Evolutionary conservation across 2,888 invertebrate genomes (phyloP).

Genomic region (Campaea margaritaria): DNA sequence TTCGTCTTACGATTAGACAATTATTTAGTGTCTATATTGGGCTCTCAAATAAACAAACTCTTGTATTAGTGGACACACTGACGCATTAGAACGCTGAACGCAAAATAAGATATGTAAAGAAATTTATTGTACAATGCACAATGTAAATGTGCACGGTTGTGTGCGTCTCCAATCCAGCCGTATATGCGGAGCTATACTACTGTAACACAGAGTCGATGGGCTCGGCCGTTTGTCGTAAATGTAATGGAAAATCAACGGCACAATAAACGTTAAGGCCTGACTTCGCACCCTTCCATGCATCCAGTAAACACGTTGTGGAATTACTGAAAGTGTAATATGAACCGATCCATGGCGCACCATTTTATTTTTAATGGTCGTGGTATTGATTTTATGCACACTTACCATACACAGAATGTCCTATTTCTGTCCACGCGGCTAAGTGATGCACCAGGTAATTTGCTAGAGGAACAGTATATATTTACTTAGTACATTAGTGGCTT

Average conservation of each 20-base stretch:
- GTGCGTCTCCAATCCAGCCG: background rate
- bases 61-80: no score
- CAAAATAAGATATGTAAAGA: no score
- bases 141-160: background rate
- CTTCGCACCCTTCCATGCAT: slow-evolving; percentile 38
- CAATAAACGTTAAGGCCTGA: slow-evolving; percentile 41
- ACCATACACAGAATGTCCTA: background rate
- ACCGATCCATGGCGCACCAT: background rate
- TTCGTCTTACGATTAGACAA: no score
- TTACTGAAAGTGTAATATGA: slow-evolving; percentile 19
- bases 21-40: no score
- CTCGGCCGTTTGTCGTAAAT: slow-evolving; percentile 48
- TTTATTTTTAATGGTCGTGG: background rate
- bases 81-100: no score
- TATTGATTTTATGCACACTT: background rate
- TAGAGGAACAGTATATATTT: no score
- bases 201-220: background rate
- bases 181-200: slow-evolving; percentile 1
- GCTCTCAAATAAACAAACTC: no score
- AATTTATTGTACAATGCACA: background rate
- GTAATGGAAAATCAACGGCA: slow-evolving; percentile 60
- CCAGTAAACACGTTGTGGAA: slow-evolving; percentile 31
- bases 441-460: no score
- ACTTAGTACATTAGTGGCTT: no score
- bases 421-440: no score